Evolutionary conservation across 1,140 invertebrate genomes (phyloP).

Genomic region (Microplitis demolitor): DNA sequence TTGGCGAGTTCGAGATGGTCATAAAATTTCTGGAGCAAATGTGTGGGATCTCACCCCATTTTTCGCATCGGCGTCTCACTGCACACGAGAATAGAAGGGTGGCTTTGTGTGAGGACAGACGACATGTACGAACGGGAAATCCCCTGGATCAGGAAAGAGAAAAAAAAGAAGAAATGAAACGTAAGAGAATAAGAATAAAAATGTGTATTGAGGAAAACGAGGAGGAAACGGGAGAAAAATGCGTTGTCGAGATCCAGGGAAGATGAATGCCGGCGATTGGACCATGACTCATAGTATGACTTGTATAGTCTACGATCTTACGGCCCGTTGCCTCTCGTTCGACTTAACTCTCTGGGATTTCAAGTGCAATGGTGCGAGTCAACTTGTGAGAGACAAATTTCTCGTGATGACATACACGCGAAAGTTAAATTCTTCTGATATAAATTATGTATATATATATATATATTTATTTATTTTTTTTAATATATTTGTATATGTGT

Average conservation of each 20-base stretch:
- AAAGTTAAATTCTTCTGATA: neutral
- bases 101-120: neutral
- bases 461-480: neutral
- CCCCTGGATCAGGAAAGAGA: neutral
- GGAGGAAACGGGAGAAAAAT: neutral
- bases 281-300: neutral
- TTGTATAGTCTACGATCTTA: neutral
- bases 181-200: neutral
- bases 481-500: neutral
- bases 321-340: neutral
- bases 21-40: conserved; percentile 1
- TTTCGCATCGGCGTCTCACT: conserved; percentile 5
- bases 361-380: neutral
- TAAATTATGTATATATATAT: neutral
- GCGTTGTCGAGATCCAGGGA: neutral
- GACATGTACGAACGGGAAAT: conserved; percentile 2
- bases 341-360: neutral
- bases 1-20: neutral
- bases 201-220: neutral
- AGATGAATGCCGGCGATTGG: conserved; percentile 6
- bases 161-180: neutral
- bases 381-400: neutral
- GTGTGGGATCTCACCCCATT: conserved; percentile 8
- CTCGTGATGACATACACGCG: neutral
- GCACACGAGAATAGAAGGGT: neutral